These are phyloP conservation scores for Gila robusta DNA, from an alignment of 2,797 vertebrate species.

Conservation along the genomic window DNA sequence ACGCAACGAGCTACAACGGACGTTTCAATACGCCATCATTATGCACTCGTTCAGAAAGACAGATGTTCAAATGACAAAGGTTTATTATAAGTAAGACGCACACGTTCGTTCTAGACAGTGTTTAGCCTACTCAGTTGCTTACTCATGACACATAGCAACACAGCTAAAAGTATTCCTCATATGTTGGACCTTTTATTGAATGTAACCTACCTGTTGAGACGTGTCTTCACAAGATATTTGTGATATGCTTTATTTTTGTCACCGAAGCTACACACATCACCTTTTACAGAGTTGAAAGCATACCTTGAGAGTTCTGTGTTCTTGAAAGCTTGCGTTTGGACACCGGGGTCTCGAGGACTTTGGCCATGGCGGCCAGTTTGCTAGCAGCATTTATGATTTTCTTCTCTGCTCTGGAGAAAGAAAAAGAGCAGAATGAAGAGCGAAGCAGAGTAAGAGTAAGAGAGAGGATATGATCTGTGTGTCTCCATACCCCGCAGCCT, in stretches of 20 bases:
- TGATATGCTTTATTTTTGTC: not conserved
- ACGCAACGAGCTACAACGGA: not conserved
- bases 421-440: slow-evolving; percentile 21
- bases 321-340: slow-evolving; percentile 73
- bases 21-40: not conserved
- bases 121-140: not conserved
- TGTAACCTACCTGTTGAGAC: not conserved
- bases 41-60: not conserved
- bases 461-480: not conserved
- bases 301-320: slow-evolving; percentile 65
- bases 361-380: slow-evolving; percentile 93
- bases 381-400: slow-evolving; percentile 94
- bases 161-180: not conserved
- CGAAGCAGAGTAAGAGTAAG: not conserved
- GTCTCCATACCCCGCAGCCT: slow-evolving; percentile 79
- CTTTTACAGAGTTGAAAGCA: slow-evolving; percentile 37
- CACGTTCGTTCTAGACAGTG: too few relatives aligned
- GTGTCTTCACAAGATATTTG: not conserved
- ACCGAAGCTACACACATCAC: not conserved
- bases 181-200: not conserved
- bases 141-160: not conserved
- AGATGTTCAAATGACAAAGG: not conserved
- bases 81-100: too few relatives aligned
- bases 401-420: slow-evolving; percentile 86
- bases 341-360: slow-evolving; percentile 89